These are phyloP conservation scores for Tragelaphus buxtoni DNA, from an alignment of 2,113 vertebrate genomes.

Conservation along the genomic window DNA sequence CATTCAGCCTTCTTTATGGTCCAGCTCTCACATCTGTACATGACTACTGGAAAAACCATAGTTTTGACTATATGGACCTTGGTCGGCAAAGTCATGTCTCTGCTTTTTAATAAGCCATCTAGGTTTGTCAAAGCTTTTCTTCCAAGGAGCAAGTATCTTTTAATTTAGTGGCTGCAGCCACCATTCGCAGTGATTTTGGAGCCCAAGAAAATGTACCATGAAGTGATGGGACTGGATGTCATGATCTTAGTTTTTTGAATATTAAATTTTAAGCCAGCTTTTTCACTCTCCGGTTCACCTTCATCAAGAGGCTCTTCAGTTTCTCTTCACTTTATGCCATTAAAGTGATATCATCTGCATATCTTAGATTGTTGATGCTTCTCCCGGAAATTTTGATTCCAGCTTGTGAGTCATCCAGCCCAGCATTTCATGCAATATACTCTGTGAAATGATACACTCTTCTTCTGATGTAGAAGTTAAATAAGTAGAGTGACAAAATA, in stretches of 20 bases:
- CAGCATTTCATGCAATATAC: not conserved
- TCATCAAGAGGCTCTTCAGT: not conserved
- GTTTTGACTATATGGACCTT: not conserved
- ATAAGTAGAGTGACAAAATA: not conserved
- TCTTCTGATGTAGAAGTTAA: not conserved
- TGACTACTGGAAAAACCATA: not conserved
- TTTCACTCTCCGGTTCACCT: not conserved
- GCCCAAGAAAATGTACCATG: not conserved
- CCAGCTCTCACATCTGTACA: not conserved
- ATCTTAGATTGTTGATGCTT: not conserved
- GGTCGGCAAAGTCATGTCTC: not conserved
- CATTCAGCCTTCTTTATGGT: not conserved
- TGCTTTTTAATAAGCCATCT: not conserved
- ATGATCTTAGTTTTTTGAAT: not conserved
- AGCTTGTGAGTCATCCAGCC: not conserved
- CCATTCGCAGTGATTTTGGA: not conserved
- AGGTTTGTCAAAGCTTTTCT: not conserved
- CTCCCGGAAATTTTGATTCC: not conserved
- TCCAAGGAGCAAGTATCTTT: not conserved
- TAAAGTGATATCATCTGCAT: not conserved
- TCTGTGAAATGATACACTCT: not conserved
- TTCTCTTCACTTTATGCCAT: not conserved
- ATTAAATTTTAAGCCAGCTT: not conserved
- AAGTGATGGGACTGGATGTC: not conserved
- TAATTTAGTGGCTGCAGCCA: not conserved